Base-by-base conservation (phyloP, 2,888 invertebrate genomes). In the Linnaemya tessellans region DNA sequence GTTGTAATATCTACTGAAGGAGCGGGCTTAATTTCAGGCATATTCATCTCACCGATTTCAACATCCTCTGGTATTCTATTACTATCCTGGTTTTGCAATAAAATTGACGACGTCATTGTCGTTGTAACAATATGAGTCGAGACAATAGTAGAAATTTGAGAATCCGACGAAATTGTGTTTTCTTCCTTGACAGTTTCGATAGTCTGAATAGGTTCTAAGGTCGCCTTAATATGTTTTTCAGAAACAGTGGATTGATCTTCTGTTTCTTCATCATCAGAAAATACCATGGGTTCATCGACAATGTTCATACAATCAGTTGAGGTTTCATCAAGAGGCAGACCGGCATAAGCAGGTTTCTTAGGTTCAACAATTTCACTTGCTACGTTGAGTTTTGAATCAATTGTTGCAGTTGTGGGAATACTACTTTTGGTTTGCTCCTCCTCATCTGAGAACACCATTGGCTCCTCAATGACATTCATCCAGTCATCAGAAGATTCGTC, bases 381-480 rank as follows among this genome's bases (percentile, higher is more conserved):
- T 18, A 25, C 10, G 15, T 8, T 43, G 15, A 15, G n/a, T n/a
- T 58, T 38, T 30, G 10, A 18, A 18, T 35, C 20, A 3, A 11
- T n/a, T 13, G 54, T 43, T 46, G 20, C 46, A 58, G 8, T 22
- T 22, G 64, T 60, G 68, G 51, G 30, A 54, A 71, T 35, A 0
- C 11, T n/a, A 22, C 13, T 18, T 18, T 67, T 25, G 0, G 1
- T 25, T 25, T 35, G 41, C 18, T 71, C 67, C 67, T 91, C 91
- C 13, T 92, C 91, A 65, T 91, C 91, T 3, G 91, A 90, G 67
- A 92, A 89, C 11, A 87, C 87, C 85, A 91, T 90, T 25, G 91
- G 90, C 73, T 93, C 91, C 46, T 93, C 92, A 58, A 91, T 49
- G 7, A 90, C 89, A 67, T 89, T 84, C 88, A 92, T 89, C 90